Base-by-base conservation (phyloP, 1,140 invertebrate genomes). In the Drosophila sulfurigaster region DNA sequence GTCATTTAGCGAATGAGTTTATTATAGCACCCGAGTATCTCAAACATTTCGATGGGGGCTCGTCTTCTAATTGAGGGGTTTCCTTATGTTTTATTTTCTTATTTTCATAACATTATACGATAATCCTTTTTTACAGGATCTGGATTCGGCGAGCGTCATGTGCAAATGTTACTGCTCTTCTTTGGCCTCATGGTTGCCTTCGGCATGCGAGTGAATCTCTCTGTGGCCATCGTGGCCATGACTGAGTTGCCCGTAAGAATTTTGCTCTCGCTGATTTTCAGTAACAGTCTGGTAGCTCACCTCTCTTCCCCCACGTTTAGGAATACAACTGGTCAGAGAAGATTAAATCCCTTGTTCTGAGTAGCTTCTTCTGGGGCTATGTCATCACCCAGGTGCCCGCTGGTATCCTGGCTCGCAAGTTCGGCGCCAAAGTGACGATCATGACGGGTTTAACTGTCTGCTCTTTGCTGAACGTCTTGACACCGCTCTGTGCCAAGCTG, bases 331-430 rank as follows among this genome's bases (percentile, higher is more conserved):
- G 95, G 95, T 85, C 91, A 65, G 74, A 93, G 71, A 67, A 90
- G 4, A 80, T 78, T 2, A 94, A 95, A 75, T 94, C 94, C 11
- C 73, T 94, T 1, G 93, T 95, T 30, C 78, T 96, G 4, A 94
- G 94, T 5, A 94, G 96, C 3, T 96, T 96, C 81, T 96, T 95
- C 78, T 95, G 94, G 94, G 94, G 94, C 16, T 94, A 94, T 73
- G 85, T 94, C 0, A 28, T 93, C 0, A 94, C 95, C 3, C 91
- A 92, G 48, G 93, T 97, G 2, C 95, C 96, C 0, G 96, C 95
- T 0, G 96, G 96, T 3, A 93, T 95, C 46, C 62, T 96, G n/a
- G 95, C 94, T 0, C 94, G 95, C 67, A 94, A 92, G 6, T 95
- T 95, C 49, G 95, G 96, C 3, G 93, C 95, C 1, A 95, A 95